Conservation (phyloP, 2,888 invertebrate species). For the Leptura quadrifasciata region DNA sequence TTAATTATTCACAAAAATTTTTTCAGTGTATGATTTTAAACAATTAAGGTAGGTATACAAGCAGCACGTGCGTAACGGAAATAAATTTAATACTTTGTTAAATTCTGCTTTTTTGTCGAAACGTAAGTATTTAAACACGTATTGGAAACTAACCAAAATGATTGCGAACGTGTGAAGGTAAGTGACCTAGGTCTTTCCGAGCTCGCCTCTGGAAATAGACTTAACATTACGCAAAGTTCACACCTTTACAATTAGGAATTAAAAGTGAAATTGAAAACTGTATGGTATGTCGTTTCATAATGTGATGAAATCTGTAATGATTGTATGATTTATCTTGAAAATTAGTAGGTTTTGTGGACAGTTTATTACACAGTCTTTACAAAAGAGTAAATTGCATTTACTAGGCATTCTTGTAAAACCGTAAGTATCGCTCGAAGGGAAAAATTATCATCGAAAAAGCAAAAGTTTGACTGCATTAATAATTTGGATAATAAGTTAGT, state of each 20-base stretch:
- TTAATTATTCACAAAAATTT: not conserved
- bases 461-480: too few species aligned
- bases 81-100: slow-evolving; percentile 29
- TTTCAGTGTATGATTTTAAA: slow-evolving; percentile 4
- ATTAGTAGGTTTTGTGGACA: not conserved
- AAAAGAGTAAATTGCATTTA: too few species aligned
- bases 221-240: slow-evolving; percentile 39
- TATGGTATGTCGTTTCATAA: not conserved
- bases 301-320: not conserved
- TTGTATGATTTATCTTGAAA: not conserved
- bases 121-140: slow-evolving; percentile 43
- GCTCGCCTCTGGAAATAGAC: slow-evolving; percentile 32
- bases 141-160: slow-evolving; percentile 50
- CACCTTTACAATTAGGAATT: slow-evolving; percentile 32
- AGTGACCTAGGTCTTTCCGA: slow-evolving; percentile 48
- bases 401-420: too few species aligned
- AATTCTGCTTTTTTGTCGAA: slow-evolving; percentile 38
- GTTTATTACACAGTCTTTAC: too few species aligned
- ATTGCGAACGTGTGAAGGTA: slow-evolving; percentile 50
- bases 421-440: too few species aligned
- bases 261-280: slow-evolving; percentile 36
- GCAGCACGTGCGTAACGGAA: slow-evolving; percentile 10
- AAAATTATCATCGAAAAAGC: too few species aligned
- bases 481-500: too few species aligned
- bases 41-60: not conserved